These are phyloP conservation scores for Caenorhabditis angaria DNA, from an alignment of 2,888 invertebrate species.

Conservation along the genomic window DNA sequence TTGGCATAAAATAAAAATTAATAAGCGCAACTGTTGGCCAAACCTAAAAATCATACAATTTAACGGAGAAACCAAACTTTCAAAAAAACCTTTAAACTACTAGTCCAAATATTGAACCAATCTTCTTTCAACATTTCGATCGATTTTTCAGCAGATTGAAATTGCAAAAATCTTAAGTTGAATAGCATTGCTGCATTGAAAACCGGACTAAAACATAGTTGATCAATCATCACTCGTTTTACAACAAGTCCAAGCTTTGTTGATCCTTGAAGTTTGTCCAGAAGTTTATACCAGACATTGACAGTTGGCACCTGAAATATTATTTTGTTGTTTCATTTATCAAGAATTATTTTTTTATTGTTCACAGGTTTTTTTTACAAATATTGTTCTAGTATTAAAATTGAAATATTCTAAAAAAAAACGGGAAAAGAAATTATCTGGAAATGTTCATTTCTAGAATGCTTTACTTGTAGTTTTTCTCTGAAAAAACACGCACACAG, in stretches of 20 bases:
- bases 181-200: conserved; percentile 37
- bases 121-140: conserved; percentile 28
- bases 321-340: not conserved
- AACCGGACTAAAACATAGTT: conserved; percentile 32
- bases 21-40: conserved; percentile 87
- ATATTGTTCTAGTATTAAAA: too few relatives aligned
- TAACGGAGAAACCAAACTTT: not conserved
- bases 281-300: conserved; percentile 26
- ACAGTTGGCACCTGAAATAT: conserved; percentile 27
- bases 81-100: conserved; percentile 26
- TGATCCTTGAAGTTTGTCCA: conserved; percentile 15
- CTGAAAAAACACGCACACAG: too few relatives aligned
- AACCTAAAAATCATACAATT: conserved; percentile 71
- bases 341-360: not conserved
- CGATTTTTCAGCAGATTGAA: conserved; percentile 26
- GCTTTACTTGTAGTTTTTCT: too few relatives aligned
- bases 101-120: conserved; percentile 27
- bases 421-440: too few relatives aligned
- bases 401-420: too few relatives aligned
- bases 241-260: conserved; percentile 10
- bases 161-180: conserved; percentile 32
- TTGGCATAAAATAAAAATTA: conserved; percentile 85
- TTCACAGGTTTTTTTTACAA: too few relatives aligned
- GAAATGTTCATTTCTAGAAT: too few relatives aligned
- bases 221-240: conserved; percentile 27